Evolutionary conservation across 2,888 invertebrate species (phyloP).

Genomic region (Rhimphoctona megacephalus): DNA sequence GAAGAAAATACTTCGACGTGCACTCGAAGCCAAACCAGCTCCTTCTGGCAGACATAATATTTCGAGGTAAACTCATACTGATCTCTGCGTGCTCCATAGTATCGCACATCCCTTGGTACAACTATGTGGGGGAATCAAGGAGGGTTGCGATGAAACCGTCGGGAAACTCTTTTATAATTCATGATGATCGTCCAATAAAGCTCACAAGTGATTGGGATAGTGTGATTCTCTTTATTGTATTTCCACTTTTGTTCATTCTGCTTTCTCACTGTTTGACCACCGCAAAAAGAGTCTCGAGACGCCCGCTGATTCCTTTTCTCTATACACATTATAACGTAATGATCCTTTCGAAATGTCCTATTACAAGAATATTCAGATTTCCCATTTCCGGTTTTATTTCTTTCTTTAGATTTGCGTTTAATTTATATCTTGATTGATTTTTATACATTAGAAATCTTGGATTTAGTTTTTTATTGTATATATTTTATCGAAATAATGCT

Average conservation of each 20-base stretch:
- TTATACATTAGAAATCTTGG: background rate
- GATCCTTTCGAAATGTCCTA: slow-evolving; percentile 27
- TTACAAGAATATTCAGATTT: slow-evolving; percentile 2
- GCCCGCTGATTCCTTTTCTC: background rate
- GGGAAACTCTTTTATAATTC: slow-evolving; percentile 78
- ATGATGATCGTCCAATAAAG: slow-evolving; percentile 80
- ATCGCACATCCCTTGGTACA: slow-evolving; percentile 64
- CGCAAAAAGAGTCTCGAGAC: slow-evolving; percentile 40
- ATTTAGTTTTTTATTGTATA: background rate
- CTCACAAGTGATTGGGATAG: slow-evolving; percentile 79
- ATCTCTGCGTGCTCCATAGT: slow-evolving; percentile 46
- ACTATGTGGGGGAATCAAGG: slow-evolving; percentile 27
- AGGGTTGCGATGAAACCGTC: slow-evolving; percentile 74
- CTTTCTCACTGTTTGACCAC: slow-evolving; percentile 33
- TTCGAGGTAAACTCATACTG: slow-evolving; percentile 67
- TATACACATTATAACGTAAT: slow-evolving; percentile 30
- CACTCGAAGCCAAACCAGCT: slow-evolving; percentile 39
- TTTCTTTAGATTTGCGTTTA: background rate
- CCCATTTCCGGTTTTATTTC: background rate
- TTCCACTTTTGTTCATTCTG: slow-evolving; percentile 8
- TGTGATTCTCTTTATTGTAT: slow-evolving; percentile 40
- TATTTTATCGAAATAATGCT: background rate
- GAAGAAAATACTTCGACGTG: slow-evolving; percentile 31
- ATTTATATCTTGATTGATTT: background rate
- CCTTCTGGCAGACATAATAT: slow-evolving; percentile 62